Percentiles rank a stretch among this genome's conserved stretches.
These are phyloP conservation scores for Actinia equina DNA, from an alignment of 64 coral and sea anemone genomes.

Conservation along the genomic window DNA sequence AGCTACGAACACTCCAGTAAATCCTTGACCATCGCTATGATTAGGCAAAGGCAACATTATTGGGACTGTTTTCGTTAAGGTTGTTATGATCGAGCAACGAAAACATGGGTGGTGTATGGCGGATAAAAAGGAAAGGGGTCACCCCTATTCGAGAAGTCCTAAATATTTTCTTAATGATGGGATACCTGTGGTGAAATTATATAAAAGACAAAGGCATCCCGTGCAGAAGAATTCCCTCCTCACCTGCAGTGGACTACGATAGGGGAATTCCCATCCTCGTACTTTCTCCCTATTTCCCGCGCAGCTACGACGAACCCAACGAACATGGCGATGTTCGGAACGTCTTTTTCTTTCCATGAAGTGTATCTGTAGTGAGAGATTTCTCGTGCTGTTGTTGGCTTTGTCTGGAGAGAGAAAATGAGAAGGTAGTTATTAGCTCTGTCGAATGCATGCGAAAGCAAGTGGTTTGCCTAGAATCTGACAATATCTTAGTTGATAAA, in stretches of 20 bases:
- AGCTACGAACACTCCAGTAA: slow-evolving; percentile 72
- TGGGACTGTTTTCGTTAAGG: too few relatives aligned
- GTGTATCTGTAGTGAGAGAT: slow-evolving; percentile 78
- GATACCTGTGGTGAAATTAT: too few relatives aligned
- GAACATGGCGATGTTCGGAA: slow-evolving; percentile 85
- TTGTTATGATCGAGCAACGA: too few relatives aligned
- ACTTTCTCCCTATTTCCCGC: slow-evolving; percentile 57
- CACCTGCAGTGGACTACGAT: slow-evolving; percentile 90
- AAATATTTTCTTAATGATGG: too few relatives aligned
- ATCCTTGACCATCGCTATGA: slow-evolving; percentile 74
- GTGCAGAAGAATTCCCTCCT: background rate
- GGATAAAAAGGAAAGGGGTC: background rate
- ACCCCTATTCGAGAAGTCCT: too few relatives aligned
- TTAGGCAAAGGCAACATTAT: background rate
- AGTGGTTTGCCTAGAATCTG: too few relatives aligned
- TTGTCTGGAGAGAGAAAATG: slow-evolving; percentile 12
- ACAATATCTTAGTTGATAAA: too few relatives aligned
- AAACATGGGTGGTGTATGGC: background rate
- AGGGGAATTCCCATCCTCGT: slow-evolving; percentile 48
- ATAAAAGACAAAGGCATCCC: too few relatives aligned
- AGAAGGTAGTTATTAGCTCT: background rate
- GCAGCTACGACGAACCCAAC: slow-evolving; percentile 74
- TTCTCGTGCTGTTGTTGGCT: slow-evolving; percentile 43
- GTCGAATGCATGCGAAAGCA: background rate
- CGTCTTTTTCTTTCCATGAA: slow-evolving; percentile 73